phyloP scores from a whole-genome alignment of 2,113 vertebrate species.

The Panurus biarmicus region DNA sequence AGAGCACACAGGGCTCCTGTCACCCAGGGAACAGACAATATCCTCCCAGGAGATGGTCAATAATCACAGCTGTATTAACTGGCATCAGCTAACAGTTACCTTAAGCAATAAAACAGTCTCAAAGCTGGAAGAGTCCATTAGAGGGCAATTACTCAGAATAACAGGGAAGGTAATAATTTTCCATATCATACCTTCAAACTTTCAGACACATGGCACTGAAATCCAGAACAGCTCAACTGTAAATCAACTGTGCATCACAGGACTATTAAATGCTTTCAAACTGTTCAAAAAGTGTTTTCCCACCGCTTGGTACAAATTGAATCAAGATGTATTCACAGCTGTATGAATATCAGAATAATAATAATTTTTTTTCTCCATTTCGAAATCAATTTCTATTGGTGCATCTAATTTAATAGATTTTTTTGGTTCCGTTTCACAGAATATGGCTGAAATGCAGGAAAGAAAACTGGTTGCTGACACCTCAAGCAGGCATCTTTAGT shows the following conservation, averaged over 20 bases:
- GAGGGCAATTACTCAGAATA: slow-evolving; percentile 49
- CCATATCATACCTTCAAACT: slow-evolving; percentile 51
- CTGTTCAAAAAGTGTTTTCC: slow-evolving; percentile 49
- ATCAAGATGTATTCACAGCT: slow-evolving; percentile 57
- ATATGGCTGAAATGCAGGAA: background rate
- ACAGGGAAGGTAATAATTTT: slow-evolving; percentile 56
- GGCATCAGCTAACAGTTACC: slow-evolving; percentile 22
- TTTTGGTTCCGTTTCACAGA: slow-evolving; percentile 15
- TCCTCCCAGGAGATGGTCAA: background rate
- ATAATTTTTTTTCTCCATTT: slow-evolving; percentile 29
- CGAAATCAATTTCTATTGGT: slow-evolving; percentile 42
- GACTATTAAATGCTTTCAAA: slow-evolving; percentile 47
- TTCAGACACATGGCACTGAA: slow-evolving; percentile 47
- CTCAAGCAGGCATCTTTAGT: slow-evolving; percentile 21
- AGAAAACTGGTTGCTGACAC: background rate
- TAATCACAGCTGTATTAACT: slow-evolving; percentile 4
- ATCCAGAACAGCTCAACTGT: slow-evolving; percentile 41
- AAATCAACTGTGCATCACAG: slow-evolving; percentile 60
- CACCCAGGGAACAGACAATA: background rate
- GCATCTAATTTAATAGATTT: slow-evolving; percentile 1
- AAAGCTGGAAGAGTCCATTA: slow-evolving; percentile 51
- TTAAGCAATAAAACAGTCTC: slow-evolving; percentile 56
- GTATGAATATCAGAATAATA: slow-evolving; percentile 47
- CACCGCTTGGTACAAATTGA: slow-evolving; percentile 45
- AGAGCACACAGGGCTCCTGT: background rate